Evolutionary conservation across 2,113 vertebrate species (phyloP), one percentile per base, ranked within the genome.

Genomic region (Ameiurus melas): DNA sequence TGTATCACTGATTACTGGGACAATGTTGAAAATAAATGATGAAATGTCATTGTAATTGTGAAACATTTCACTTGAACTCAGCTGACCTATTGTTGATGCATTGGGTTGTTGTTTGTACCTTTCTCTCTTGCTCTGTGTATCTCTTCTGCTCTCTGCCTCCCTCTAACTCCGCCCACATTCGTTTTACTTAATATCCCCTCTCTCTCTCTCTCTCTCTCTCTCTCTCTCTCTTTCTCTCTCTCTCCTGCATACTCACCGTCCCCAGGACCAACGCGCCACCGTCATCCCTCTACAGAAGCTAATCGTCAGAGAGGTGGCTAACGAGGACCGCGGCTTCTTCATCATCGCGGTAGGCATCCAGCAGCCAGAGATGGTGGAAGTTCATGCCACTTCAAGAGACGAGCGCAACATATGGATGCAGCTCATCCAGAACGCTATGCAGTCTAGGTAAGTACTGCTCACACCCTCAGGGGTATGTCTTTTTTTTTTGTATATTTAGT

Each of bases 221-320:
- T 77, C 87, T 89, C 89, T 39, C 80, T 82, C 75, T 83, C 88
- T 39, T 57, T 39, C 85, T 47, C 43, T 33, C 60, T 83, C 27
- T 57, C 71, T 62, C 57, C 39, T 62, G 6, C 27, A 39, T 36
- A 39, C 60, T 47, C 19, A 3, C 25, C 17, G 1, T 47, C 17
- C 39, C 36, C 83, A 99, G 98, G 98, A 99, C 93, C 98, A 98
- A 93, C 97, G 96, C 84, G 98, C 98, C 62, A 99, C 98, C 0
- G 98, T 99, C 86, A 96, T 99, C 93, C 98, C 98, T 39, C 94
- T 99, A 77, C 99, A 99, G 95, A 99, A 99, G 93, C 30, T 99
- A 90, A 99, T 99, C 0, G 97, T 99, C n/a, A 94, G 98, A 64
- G 98, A 99, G 93, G 97, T 99, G 3, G 98, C 98, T 0, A 98